Percentiles rank a stretch among this genome's conserved stretches.
Evolutionary conservation across 2,113 vertebrate species (phyloP).

Genomic region (Microtus montanus): DNA sequence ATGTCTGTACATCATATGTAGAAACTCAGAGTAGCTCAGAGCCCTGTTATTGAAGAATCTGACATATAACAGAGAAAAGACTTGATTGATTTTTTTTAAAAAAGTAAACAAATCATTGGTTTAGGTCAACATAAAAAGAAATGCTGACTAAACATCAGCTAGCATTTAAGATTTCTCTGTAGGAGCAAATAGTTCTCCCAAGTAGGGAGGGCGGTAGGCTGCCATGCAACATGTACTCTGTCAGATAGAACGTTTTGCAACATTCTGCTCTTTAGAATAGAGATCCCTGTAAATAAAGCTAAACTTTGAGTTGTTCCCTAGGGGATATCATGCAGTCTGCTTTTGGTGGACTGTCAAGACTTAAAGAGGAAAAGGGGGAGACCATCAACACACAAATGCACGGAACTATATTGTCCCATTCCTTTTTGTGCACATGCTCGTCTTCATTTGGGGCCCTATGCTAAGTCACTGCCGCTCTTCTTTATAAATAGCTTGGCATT

Average conservation of each 20-base stretch:
- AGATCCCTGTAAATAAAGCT: conserved; percentile 46
- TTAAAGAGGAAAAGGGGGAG: conserved; percentile 45
- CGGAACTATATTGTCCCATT: conserved; percentile 51
- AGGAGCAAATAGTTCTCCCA: conserved; percentile 58
- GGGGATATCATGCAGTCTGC: conserved; percentile 8
- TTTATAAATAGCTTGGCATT: conserved; percentile 44
- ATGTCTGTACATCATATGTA: not conserved
- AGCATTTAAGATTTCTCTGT: conserved; percentile 60
- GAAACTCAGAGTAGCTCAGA: conserved; percentile 5
- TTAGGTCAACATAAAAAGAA: not conserved
- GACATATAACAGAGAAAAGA: not conserved
- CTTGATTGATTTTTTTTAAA: not conserved
- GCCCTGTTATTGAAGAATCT: not conserved
- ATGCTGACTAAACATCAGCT: not conserved
- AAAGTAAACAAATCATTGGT: not conserved
- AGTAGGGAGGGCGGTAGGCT: conserved; percentile 35
- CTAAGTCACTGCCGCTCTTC: conserved; percentile 30
- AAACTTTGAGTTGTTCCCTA: conserved; percentile 39
- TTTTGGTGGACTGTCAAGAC: conserved; percentile 66
- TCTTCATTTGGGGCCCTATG: conserved; percentile 42
- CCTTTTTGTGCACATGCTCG: conserved; percentile 17
- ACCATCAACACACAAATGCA: conserved; percentile 58
- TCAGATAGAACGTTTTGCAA: conserved; percentile 35
- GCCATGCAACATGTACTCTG: conserved; percentile 38
- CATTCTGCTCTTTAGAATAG: conserved; percentile 43